These are phyloP conservation scores for Drosophila navojoa DNA, from an alignment of 1,140 invertebrate species.

Conservation along the genomic window DNA sequence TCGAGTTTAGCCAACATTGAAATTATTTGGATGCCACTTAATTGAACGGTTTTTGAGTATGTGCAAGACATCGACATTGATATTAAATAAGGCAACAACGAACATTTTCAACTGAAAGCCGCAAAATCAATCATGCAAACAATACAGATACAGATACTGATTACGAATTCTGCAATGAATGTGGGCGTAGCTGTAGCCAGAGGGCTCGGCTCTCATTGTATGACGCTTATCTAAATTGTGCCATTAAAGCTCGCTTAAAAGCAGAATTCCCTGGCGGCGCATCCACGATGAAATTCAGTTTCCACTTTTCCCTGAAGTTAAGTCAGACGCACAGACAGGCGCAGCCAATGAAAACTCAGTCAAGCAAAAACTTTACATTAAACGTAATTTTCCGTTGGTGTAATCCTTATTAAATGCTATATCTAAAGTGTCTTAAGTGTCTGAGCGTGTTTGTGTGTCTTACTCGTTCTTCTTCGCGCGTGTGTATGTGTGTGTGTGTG, in stretches of 20 bases:
- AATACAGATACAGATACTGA: background rate
- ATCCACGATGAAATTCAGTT: conserved; percentile 29
- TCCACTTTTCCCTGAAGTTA: conserved; percentile 19
- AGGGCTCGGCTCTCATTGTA: background rate
- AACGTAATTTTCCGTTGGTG: conserved; percentile 71
- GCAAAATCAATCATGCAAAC: conserved; percentile 7
- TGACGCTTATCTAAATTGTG: conserved; percentile 11
- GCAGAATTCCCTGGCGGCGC: background rate
- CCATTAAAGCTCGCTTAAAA: conserved; percentile 34
- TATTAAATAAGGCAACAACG: background rate
- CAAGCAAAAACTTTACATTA: conserved; percentile 65
- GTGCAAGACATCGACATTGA: background rate
- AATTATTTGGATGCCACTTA: conserved; percentile 42
- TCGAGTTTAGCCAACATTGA: conserved; percentile 30
- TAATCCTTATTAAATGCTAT: conserved; percentile 74
- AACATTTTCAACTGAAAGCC: background rate
- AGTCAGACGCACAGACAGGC: conserved; percentile 12
- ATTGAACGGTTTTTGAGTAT: conserved; percentile 21
- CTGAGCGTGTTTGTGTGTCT: conserved; percentile 7
- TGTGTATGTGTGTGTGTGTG: background rate
- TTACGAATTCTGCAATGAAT: conserved; percentile 4
- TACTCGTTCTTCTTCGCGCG: too few species aligned
- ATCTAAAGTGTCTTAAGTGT: conserved; percentile 38
- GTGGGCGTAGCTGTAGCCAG: too few species aligned
- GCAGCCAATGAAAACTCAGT: conserved; percentile 52